Conservation (phyloP, 2,797 vertebrate genomes). For the Ctenochaetus hawaiiensis region DNA sequence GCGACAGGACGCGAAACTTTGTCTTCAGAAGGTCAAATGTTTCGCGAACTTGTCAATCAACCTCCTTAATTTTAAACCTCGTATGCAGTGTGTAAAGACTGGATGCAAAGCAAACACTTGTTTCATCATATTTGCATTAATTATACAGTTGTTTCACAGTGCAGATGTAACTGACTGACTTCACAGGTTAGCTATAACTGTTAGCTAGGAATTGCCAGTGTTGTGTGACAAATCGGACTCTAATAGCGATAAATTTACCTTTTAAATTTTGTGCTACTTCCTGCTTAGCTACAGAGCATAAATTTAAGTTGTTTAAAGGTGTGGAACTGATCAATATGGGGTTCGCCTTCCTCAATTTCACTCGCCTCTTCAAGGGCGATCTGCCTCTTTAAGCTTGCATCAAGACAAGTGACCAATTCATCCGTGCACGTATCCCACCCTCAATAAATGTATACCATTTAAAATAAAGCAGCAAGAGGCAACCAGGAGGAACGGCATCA, state of each 20-base stretch:
- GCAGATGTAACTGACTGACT: neutral
- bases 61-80: neutral
- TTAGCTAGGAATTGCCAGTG: neutral
- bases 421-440: neutral
- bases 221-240: too few species aligned
- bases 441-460: conserved; percentile 51
- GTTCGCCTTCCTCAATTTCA: neutral
- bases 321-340: neutral
- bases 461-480: conserved; percentile 52
- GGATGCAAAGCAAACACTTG: conserved; percentile 1
- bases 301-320: neutral
- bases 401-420: neutral
- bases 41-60: too few species aligned
- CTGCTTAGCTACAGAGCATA: too few species aligned
- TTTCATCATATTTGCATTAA: neutral
- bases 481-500: conserved; percentile 36
- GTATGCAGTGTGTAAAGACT: neutral
- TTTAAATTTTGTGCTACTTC: too few species aligned
- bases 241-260: too few species aligned
- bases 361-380: neutral
- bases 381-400: conserved; percentile 1
- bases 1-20: too few species aligned
- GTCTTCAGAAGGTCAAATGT: too few species aligned
- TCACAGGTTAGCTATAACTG: neutral
- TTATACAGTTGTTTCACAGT: neutral